phyloP scores from a whole-genome alignment of 2,888 invertebrate genomes.

The Lathronympha strigana region DNA sequence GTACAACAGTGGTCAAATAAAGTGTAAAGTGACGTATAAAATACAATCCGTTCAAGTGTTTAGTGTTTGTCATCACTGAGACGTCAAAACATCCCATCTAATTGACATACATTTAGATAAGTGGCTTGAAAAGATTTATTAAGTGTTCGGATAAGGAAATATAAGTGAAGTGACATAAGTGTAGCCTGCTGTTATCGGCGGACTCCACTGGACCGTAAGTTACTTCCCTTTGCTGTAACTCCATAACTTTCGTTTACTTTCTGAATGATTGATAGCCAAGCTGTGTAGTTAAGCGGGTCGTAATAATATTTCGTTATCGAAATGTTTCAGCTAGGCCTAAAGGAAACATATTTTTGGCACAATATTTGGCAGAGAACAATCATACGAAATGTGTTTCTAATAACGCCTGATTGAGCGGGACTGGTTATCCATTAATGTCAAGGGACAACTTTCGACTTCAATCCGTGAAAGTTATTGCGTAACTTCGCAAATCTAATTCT shows the following conservation, averaged over 20 bases:
- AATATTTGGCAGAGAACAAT: slow-evolving; percentile 30
- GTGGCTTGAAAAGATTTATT: slow-evolving; percentile 46
- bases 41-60: slow-evolving; percentile 28
- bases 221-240: slow-evolving; percentile 48
- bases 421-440: slow-evolving; percentile 10
- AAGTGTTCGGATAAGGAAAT: slow-evolving; percentile 48
- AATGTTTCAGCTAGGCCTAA: slow-evolving; percentile 37
- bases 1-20: slow-evolving; percentile 29
- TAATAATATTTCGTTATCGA: slow-evolving; percentile 40
- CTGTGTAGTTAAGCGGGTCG: slow-evolving; percentile 42
- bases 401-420: slow-evolving; percentile 35
- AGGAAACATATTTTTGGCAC: slow-evolving; percentile 43
- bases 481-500: slow-evolving; percentile 50
- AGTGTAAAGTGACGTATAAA: slow-evolving; percentile 38
- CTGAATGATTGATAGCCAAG: slow-evolving; percentile 49
- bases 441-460: slow-evolving; percentile 27
- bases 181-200: slow-evolving; percentile 45
- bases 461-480: slow-evolving; percentile 46
- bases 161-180: slow-evolving; percentile 61
- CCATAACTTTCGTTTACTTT: slow-evolving; percentile 46
- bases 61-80: slow-evolving; percentile 31
- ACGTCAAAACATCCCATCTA: slow-evolving; percentile 37
- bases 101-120: slow-evolving; percentile 42
- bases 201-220: slow-evolving; percentile 51
- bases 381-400: slow-evolving; percentile 47